Conservation (phyloP, 1,140 invertebrate species). For the Drosophila pachea region DNA sequence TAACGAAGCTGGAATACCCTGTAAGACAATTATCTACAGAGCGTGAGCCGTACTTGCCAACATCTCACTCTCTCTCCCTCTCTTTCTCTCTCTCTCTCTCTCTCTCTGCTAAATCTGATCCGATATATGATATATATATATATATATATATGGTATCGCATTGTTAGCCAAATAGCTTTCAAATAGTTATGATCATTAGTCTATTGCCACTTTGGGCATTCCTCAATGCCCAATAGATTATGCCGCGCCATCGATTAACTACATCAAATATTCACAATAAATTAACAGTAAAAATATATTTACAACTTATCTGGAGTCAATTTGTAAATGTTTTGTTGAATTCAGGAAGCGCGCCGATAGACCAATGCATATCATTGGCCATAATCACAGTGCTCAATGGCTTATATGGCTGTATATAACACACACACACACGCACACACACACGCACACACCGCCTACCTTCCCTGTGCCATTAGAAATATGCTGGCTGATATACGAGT, state of each 20-base stretch:
- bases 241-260: background rate
- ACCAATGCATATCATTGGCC: background rate
- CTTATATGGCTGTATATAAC: background rate
- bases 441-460: background rate
- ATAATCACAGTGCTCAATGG: constrained; percentile 14
- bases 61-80: background rate
- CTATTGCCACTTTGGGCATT: background rate
- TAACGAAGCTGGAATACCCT: no score
- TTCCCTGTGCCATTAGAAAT: background rate
- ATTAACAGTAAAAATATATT: background rate
- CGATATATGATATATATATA: background rate
- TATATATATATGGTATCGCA: background rate
- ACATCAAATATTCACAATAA: background rate
- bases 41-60: background rate
- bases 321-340: constrained; percentile 18
- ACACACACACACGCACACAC: background rate
- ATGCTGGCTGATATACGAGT: constrained; percentile 8
- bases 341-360: constrained; percentile 5
- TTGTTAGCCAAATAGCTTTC: background rate
- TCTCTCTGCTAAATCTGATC: background rate
- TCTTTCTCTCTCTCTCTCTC: background rate
- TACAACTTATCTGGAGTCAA: constrained; percentile 7
- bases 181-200: background rate
- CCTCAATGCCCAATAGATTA: background rate
- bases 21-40: background rate